Base-by-base conservation (phyloP, 2,888 invertebrate genomes). In the Diaprepes abbreviatus region DNA sequence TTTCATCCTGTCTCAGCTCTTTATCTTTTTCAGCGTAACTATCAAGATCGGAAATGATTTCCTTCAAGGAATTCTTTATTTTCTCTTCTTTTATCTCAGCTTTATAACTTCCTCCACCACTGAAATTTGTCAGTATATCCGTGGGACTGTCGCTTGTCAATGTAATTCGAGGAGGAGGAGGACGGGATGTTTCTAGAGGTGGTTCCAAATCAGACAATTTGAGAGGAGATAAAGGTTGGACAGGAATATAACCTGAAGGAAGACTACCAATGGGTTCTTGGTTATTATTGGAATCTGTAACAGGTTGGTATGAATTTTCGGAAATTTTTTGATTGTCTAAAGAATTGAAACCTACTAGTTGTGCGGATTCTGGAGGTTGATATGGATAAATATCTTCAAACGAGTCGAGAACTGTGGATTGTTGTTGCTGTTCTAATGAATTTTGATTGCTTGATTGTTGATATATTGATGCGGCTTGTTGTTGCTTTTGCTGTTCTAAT, bases 11-110 rank as follows among this genome's bases (percentile, higher is more conserved):
- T 33, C 43, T 50, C 16, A 67, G 16, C 57, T 80, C 80, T 19
- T 74, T 78, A 74, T 87, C 86, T 48, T 84, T 86, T 74, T 85
- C 87, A 24, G 87, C 88, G 73, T 86, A 88, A 52, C 83, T 85
- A 79, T 89, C 89, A 78, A 89, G 86, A 82, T 89, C 88, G 28
- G 87, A 88, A 74, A 89, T 89, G 59, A 89, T 89, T 77, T 89
- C 88, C 74, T 88, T 87, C 62, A 89, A 81, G 12, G 87, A 86
- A 76, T 86, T 87, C 74, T 87, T 88, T 66, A 88, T 86, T 74
- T 83, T 86, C 72, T 86, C 87, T 77, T 88, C 86, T 74, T 86
- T 83, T 64, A 87, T 87, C 80, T 87, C 84, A 3, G 77, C 75
- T 31, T 68, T 62, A 43, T 63, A 70, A 40, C 50, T 64, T 28